These are phyloP conservation scores for Tetraneura akinire DNA, from an alignment of 1,140 invertebrate genomes.

Conservation along the genomic window DNA sequence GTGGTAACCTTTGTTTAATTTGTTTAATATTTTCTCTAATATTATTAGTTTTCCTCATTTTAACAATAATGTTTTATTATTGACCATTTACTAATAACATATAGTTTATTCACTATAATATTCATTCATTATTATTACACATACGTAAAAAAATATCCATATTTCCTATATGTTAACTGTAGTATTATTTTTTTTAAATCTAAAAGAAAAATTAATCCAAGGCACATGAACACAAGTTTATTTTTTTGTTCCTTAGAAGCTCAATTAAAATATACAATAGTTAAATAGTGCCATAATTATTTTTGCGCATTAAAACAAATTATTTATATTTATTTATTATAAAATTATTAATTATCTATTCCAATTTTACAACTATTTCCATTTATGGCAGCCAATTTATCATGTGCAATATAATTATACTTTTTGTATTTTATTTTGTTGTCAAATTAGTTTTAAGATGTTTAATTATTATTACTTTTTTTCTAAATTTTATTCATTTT, in stretches of 20 bases:
- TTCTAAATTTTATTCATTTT: slow-evolving; percentile 28
- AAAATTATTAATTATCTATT: slow-evolving; percentile 26
- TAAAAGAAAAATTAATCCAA: background rate
- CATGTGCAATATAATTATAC: slow-evolving; percentile 49
- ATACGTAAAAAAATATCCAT: background rate
- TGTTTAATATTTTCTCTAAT: slow-evolving; percentile 43
- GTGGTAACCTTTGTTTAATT: slow-evolving; percentile 40
- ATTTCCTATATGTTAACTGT: background rate
- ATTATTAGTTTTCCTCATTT: slow-evolving; percentile 4
- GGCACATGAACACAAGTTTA: background rate
- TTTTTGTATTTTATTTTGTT: slow-evolving; percentile 43
- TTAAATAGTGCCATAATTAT: slow-evolving; percentile 39
- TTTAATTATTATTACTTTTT: slow-evolving; percentile 27
- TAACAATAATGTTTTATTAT: background rate
- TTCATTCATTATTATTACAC: background rate
- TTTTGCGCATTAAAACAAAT: background rate
- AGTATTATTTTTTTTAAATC: background rate
- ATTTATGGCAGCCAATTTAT: slow-evolving; percentile 34
- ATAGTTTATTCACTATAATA: slow-evolving; percentile 14
- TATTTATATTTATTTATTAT: slow-evolving; percentile 41
- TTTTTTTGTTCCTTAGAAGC: slow-evolving; percentile 41
- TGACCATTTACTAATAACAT: background rate
- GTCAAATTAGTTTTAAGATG: slow-evolving; percentile 32
- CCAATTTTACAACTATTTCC: slow-evolving; percentile 7
- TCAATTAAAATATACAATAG: slow-evolving; percentile 44